Evolutionary conservation across 2,797 vertebrate species (phyloP).

Genomic region (Rhincodon typus): DNA sequence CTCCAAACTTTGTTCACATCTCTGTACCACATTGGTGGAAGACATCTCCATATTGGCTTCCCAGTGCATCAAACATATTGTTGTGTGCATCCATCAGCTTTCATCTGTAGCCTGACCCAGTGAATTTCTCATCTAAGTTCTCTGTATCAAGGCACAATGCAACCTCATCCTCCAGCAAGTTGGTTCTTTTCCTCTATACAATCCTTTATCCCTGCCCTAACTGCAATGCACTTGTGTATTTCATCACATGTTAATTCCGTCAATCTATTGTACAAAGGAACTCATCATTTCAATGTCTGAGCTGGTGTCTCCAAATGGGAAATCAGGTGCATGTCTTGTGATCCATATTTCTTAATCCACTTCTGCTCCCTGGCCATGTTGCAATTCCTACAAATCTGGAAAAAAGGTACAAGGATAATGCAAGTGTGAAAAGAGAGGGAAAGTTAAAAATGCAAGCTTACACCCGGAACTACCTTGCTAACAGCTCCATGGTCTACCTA

Average conservation of each 20-base stretch:
- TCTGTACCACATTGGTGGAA: background rate
- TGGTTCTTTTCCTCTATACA: background rate
- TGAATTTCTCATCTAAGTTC: too few species aligned
- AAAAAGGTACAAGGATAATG: background rate
- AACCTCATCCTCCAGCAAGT: background rate
- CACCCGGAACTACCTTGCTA: background rate
- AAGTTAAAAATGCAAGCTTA: background rate
- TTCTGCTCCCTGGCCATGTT: background rate
- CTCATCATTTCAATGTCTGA: background rate
- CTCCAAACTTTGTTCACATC: background rate
- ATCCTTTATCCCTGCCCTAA: background rate
- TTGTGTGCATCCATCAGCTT: background rate
- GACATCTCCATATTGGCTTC: background rate
- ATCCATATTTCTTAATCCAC: background rate
- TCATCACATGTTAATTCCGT: background rate
- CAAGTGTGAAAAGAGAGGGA: background rate
- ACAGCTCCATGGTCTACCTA: too few species aligned
- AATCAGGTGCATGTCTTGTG: background rate
- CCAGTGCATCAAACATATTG: background rate
- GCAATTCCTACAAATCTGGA: background rate
- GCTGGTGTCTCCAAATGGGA: too few species aligned
- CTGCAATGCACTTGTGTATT: background rate
- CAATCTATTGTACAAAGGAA: too few species aligned
- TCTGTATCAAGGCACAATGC: background rate
- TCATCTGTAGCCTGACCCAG: background rate